A percentile compares a stretch with the other conserved stretches of the same genome.
These are phyloP conservation scores for Chymomyza procnemis DNA, from an alignment of 2,888 invertebrate genomes.

Conservation along the genomic window DNA sequence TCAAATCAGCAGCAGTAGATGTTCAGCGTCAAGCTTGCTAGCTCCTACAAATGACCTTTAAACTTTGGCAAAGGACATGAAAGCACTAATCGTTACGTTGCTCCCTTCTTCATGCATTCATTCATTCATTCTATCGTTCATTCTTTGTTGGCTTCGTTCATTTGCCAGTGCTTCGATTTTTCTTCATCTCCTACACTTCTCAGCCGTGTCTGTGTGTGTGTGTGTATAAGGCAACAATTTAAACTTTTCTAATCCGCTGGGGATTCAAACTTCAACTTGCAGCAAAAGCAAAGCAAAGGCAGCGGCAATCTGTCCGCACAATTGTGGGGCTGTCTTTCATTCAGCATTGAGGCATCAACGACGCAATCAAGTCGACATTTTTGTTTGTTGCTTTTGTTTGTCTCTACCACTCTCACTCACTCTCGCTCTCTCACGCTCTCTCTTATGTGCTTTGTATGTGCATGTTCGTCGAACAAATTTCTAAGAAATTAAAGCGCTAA, in stretches of 20 bases:
- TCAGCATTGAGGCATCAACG: slow-evolving; percentile 50
- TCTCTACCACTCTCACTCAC: slow-evolving; percentile 13
- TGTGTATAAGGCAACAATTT: slow-evolving; percentile 66
- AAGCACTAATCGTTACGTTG: slow-evolving; percentile 75
- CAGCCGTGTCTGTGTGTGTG: slow-evolving; percentile 5
- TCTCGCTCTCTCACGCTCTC: background rate
- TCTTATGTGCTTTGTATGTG: slow-evolving; percentile 7
- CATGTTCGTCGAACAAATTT: slow-evolving; percentile 58
- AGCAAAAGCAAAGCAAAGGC: slow-evolving; percentile 43
- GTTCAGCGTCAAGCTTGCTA: background rate
- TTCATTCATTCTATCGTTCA: slow-evolving; percentile 27
- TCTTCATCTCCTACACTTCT: slow-evolving; percentile 33
- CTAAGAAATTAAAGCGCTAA: slow-evolving; percentile 69
- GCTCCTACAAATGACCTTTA: slow-evolving; percentile 67
- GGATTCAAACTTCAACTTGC: slow-evolving; percentile 68
- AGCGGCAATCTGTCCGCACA: slow-evolving; percentile 66
- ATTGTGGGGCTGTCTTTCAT: slow-evolving; percentile 42
- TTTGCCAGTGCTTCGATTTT: slow-evolving; percentile 66
- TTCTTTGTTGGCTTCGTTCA: slow-evolving; percentile 37
- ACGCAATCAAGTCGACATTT: slow-evolving; percentile 71
- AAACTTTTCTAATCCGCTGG: slow-evolving; percentile 73
- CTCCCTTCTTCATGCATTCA: slow-evolving; percentile 56
- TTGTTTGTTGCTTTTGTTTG: slow-evolving; percentile 68
- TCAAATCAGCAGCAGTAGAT: slow-evolving; percentile 60
- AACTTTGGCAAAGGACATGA: slow-evolving; percentile 75